These are phyloP conservation scores for Discoglossus pictus DNA, from an alignment of 2,797 vertebrate species.

Conservation along the genomic window DNA sequence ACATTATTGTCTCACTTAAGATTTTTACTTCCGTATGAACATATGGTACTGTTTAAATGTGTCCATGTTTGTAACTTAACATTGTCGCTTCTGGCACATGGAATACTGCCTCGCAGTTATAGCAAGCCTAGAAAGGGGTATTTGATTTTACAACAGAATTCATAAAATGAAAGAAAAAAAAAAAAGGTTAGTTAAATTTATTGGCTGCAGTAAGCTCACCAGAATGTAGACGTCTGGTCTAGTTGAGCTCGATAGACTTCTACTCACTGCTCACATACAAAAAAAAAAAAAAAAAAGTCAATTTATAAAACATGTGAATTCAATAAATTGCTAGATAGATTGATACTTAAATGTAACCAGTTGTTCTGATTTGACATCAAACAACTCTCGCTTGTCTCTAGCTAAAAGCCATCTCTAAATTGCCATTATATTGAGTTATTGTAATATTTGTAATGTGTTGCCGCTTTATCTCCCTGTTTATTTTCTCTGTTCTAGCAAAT, in stretches of 20 bases:
- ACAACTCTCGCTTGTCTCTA: slow-evolving; percentile 35
- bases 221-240: slow-evolving; percentile 79
- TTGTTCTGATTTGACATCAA: slow-evolving; percentile 39
- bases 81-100: slow-evolving; percentile 74
- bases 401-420: slow-evolving; percentile 49
- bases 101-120: slow-evolving; percentile 72
- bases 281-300: slow-evolving; percentile 41
- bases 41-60: slow-evolving; percentile 75
- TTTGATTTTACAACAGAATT: slow-evolving; percentile 75
- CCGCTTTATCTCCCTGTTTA: slow-evolving; percentile 17
- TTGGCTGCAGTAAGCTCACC: slow-evolving; percentile 73
- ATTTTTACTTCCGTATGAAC: slow-evolving; percentile 60
- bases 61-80: slow-evolving; percentile 72
- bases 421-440: slow-evolving; percentile 39
- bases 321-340: slow-evolving; percentile 64
- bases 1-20: slow-evolving; percentile 56
- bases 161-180: slow-evolving; percentile 62
- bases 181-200: slow-evolving; percentile 71
- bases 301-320: slow-evolving; percentile 58
- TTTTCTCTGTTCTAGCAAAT: slow-evolving; percentile 18
- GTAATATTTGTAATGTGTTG: slow-evolving; percentile 6
- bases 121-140: slow-evolving; percentile 70
- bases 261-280: slow-evolving; percentile 60
- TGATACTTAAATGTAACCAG: slow-evolving; percentile 55
- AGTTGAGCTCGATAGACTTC: slow-evolving; percentile 71